Percentiles rank a stretch among this genome's conserved stretches.
These are phyloP conservation scores for Buathra laborator DNA, from an alignment of 2,888 invertebrate genomes.

Conservation along the genomic window DNA sequence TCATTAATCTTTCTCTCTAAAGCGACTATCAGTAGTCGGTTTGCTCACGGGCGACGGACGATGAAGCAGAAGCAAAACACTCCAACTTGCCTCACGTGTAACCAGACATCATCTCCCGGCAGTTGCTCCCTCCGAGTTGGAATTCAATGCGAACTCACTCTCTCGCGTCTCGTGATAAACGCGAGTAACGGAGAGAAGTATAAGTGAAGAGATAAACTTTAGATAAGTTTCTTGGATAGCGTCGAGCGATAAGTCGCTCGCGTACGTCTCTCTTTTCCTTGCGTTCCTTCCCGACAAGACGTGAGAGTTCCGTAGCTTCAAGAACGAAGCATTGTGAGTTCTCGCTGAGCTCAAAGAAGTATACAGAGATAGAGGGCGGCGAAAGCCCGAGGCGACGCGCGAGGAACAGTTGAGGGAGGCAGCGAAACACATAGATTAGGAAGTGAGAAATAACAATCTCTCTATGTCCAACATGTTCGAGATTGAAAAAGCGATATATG, in stretches of 20 bases:
- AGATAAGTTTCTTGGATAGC: slow-evolving; percentile 63
- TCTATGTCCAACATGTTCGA: background rate
- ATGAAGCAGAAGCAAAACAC: slow-evolving; percentile 15
- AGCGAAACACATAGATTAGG: slow-evolving; percentile 38
- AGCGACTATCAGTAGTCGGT: slow-evolving; percentile 8
- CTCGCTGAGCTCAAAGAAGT: background rate
- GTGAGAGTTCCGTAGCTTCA: slow-evolving; percentile 16
- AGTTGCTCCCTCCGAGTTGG: background rate
- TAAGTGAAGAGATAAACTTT: slow-evolving; percentile 54
- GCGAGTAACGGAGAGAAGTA: slow-evolving; percentile 19
- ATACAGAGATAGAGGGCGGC: background rate
- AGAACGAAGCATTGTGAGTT: background rate
- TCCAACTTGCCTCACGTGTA: slow-evolving; percentile 13
- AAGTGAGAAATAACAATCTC: slow-evolving; percentile 43
- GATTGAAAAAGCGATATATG: background rate
- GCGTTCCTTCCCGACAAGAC: background rate
- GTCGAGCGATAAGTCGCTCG: slow-evolving; percentile 53
- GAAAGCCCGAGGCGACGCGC: background rate
- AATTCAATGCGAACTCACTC: slow-evolving; percentile 40
- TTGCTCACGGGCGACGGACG: slow-evolving; percentile 17
- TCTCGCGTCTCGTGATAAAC: slow-evolving; percentile 53
- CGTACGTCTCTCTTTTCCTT: background rate
- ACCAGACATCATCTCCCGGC: slow-evolving; percentile 15
- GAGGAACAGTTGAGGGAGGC: background rate
- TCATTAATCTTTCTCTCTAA: background rate